Percentiles rank a stretch among this genome's conserved stretches.
Conservation (phyloP, 2,888 invertebrate genomes). For the Drosophila prolongata region DNA sequence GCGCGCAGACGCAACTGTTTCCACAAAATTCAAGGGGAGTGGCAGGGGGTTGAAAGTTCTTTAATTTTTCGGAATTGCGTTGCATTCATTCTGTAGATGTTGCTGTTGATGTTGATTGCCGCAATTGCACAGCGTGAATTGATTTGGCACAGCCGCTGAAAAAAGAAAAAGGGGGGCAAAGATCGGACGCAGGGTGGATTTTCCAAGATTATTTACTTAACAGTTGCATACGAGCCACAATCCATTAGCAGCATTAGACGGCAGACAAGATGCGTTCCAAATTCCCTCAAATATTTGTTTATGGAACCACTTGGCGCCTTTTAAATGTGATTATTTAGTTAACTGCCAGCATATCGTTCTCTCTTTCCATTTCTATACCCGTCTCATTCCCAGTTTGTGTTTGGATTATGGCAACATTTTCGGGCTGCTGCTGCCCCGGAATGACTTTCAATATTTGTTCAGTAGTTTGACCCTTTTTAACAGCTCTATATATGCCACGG, state of each 20-base stretch:
- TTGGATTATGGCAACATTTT: conserved; percentile 49
- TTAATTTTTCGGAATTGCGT: conserved; percentile 18
- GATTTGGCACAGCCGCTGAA: conserved; percentile 62
- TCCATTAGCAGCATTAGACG: conserved; percentile 30
- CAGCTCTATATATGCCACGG: conserved; percentile 64
- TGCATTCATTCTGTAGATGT: conserved; percentile 16
- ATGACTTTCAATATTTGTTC: conserved; percentile 74
- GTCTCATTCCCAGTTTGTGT: conserved; percentile 35
- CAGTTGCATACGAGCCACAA: conserved; percentile 52
- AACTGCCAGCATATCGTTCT: conserved; percentile 44
- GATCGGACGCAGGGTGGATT: conserved; percentile 17
- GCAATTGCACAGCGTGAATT: conserved; percentile 70
- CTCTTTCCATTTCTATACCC: not conserved
- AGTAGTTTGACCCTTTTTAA: conserved; percentile 78
- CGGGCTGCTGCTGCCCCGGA: conserved; percentile 53
- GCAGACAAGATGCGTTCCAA: conserved; percentile 42
- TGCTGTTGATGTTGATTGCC: conserved; percentile 34
- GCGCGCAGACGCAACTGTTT: conserved; percentile 74
- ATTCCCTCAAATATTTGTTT: conserved; percentile 81
- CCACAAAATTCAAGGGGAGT: conserved; percentile 39
- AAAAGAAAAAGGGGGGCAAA: not conserved
- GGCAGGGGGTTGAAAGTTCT: conserved; percentile 23
- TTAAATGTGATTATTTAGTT: conserved; percentile 82
- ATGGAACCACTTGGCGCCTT: conserved; percentile 83
- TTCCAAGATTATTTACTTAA: conserved; percentile 56